These are phyloP conservation scores for Laticauda colubrina DNA, from an alignment of 2,113 vertebrate genomes.

Conservation along the genomic window DNA sequence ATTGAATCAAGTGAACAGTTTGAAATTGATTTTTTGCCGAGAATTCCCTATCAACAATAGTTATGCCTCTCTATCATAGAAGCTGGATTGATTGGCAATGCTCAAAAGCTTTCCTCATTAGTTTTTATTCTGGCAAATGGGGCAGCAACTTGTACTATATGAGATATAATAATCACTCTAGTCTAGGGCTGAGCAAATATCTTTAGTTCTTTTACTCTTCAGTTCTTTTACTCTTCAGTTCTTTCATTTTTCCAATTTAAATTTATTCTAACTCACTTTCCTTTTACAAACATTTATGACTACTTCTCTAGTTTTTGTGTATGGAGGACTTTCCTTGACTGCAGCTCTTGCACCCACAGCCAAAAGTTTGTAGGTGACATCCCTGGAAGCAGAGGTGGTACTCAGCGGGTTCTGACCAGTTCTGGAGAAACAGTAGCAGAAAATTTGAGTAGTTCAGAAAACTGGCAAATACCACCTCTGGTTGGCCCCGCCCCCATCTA, in stretches of 20 bases:
- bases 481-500: too few species aligned
- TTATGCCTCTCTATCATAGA: background rate
- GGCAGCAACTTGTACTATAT: background rate
- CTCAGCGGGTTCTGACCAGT: too few species aligned
- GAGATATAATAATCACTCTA: background rate
- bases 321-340: background rate
- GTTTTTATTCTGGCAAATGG: background rate
- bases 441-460: too few species aligned
- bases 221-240: background rate
- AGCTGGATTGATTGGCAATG: background rate
- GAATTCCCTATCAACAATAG: fast-evolving
- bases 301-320: background rate
- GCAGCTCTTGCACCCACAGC: background rate
- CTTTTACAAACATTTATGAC: background rate
- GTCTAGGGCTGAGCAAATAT: background rate
- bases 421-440: too few species aligned
- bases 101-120: background rate
- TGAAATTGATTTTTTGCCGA: background rate
- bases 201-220: background rate
- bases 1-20: background rate
- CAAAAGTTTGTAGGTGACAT: background rate
- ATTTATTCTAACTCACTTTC: background rate
- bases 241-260: background rate
- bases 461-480: too few species aligned
- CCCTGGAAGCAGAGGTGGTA: background rate